Percentiles rank a stretch among this genome's conserved stretches.
These are phyloP conservation scores for Epistrophe eligans DNA, from an alignment of 2,888 invertebrate genomes.

Conservation along the genomic window DNA sequence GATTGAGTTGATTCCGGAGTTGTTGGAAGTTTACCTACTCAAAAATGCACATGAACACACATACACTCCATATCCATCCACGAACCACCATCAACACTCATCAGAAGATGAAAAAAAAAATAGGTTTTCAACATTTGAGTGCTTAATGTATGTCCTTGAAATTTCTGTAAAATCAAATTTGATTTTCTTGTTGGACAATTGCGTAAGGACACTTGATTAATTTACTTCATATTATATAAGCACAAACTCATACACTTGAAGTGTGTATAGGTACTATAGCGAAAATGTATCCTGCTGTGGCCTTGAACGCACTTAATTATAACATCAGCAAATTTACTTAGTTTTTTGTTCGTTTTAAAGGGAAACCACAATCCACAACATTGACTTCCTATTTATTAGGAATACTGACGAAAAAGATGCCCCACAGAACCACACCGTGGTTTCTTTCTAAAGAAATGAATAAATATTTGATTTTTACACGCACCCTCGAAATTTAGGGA, in stretches of 20 bases:
- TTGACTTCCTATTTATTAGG: no score
- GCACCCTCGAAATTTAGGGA: conserved; percentile 64
- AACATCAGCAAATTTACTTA: conserved; percentile 40
- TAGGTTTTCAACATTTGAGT: conserved; percentile 36
- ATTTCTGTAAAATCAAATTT: conserved; percentile 56
- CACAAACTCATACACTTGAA: conserved; percentile 42
- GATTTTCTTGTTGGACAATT: conserved; percentile 63
- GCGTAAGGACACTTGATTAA: conserved; percentile 72
- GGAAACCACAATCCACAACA: conserved; percentile 62
- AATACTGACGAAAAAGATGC: no score
- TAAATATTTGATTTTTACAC: conserved; percentile 74
- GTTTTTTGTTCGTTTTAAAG: conserved; percentile 12
- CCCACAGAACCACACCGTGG: conserved; percentile 2
- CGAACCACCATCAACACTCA: conserved; percentile 1
- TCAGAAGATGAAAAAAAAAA: conserved; percentile 8
- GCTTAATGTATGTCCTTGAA: conserved; percentile 58
- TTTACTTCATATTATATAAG: conserved; percentile 46
- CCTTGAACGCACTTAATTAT: conserved; percentile 67
- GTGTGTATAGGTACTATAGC: neutral
- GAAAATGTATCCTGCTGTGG: conserved; percentile 52
- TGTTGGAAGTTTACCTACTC: conserved; percentile 48
- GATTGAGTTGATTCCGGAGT: conserved; percentile 36
- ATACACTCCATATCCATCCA: neutral
- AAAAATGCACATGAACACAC: conserved; percentile 49
- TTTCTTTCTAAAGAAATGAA: conserved; percentile 49